Percentiles rank a stretch among this genome's conserved stretches.
These are phyloP conservation scores for Netelia fuscicornis DNA, from an alignment of 2,888 invertebrate species.

Conservation along the genomic window DNA sequence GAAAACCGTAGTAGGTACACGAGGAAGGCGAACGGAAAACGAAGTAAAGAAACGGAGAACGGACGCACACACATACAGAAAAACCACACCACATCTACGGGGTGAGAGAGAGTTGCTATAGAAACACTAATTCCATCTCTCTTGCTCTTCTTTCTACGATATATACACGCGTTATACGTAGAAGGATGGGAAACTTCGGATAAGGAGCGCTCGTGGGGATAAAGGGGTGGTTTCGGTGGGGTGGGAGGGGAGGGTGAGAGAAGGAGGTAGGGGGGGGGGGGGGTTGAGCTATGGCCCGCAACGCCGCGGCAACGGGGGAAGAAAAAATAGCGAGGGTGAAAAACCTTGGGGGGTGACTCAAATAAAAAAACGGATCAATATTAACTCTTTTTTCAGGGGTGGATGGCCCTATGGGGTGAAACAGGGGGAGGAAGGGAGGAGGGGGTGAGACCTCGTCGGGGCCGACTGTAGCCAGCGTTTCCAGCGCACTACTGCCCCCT, in stretches of 20 bases:
- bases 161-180: not conserved
- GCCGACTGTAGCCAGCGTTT: slow-evolving; percentile 59
- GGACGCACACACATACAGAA: slow-evolving; percentile 51
- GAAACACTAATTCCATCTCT: slow-evolving; percentile 87
- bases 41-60: slow-evolving; percentile 65
- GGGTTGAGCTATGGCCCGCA: slow-evolving; percentile 51
- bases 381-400: slow-evolving; percentile 88
- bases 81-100: slow-evolving; percentile 37
- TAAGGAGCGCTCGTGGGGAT: slow-evolving; percentile 32
- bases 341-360: slow-evolving; percentile 88
- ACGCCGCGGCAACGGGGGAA: slow-evolving; percentile 78
- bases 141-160: slow-evolving; percentile 63
- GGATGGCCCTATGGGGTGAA: slow-evolving; percentile 78
- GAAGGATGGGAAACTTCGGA: slow-evolving; percentile 52
- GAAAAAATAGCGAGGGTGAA: slow-evolving; percentile 87
- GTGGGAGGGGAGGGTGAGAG: slow-evolving; percentile 46
- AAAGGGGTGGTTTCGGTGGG: slow-evolving; percentile 30
- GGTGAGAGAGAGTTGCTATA: slow-evolving; percentile 87
- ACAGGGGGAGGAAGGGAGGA: slow-evolving; percentile 17
- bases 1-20: slow-evolving; percentile 58
- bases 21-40: slow-evolving; percentile 69
- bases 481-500: slow-evolving; percentile 49
- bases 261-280: slow-evolving; percentile 26
- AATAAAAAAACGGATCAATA: slow-evolving; percentile 89
- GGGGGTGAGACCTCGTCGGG: slow-evolving; percentile 65